phyloP scores from a whole-genome alignment of 2,797 vertebrate species.

The Lagocephalus sceleratus region DNA sequence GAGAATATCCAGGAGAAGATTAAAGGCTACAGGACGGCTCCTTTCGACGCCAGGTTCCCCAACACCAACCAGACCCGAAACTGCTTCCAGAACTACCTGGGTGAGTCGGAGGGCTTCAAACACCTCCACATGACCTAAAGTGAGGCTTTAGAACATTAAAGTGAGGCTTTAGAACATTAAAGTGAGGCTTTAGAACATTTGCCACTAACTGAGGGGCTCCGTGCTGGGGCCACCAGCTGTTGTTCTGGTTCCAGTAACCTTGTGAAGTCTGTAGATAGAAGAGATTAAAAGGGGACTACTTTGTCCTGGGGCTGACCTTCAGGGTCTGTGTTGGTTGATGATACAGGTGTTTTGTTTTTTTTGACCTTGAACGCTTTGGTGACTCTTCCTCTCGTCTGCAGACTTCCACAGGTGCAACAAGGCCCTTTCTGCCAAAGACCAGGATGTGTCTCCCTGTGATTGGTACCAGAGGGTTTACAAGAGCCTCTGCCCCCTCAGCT shows the following conservation, averaged over 20 bases:
- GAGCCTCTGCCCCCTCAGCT: slow-evolving; percentile 77
- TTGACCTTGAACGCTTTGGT: background rate
- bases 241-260: background rate
- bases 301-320: background rate
- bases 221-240: background rate
- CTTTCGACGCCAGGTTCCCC: slow-evolving; percentile 81
- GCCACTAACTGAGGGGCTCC: background rate
- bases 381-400: slow-evolving; percentile 35
- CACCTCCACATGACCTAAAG: too few species aligned
- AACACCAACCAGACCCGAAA: slow-evolving; percentile 84
- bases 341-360: slow-evolving; percentile 1
- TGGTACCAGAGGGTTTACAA: slow-evolving; percentile 83
- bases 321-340: background rate
- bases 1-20: slow-evolving; percentile 73
- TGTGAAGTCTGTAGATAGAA: background rate
- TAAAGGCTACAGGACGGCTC: slow-evolving; percentile 79
- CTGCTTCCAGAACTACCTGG: slow-evolving; percentile 83
- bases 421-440: slow-evolving; percentile 72
- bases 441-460: slow-evolving; percentile 73
- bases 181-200: too few species aligned
- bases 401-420: slow-evolving; percentile 83
- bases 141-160: too few species aligned
- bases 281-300: too few species aligned
- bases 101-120: too few species aligned
- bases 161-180: too few species aligned